phyloP scores from a whole-genome alignment of 2,888 invertebrate genomes.

The Melinaea menophilus region DNA sequence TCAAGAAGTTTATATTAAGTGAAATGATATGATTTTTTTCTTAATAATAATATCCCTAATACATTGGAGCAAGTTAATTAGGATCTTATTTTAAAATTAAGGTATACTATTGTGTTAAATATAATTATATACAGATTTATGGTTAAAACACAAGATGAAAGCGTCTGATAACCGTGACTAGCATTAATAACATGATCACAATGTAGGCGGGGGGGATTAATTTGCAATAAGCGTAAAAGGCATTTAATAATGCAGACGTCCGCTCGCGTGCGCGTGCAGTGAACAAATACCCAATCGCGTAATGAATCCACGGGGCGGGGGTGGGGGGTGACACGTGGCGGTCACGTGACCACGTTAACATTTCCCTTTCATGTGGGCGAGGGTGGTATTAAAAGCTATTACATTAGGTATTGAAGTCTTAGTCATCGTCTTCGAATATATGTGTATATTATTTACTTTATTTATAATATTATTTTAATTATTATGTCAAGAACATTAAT shows the following conservation, averaged over 20 bases:
- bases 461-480: background rate
- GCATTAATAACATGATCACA: constrained; percentile 61
- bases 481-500: background rate
- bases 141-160: constrained; percentile 25
- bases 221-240: constrained; percentile 76
- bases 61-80: too few species aligned
- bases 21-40: too few species aligned
- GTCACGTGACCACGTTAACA: constrained; percentile 71
- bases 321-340: constrained; percentile 55
- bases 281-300: constrained; percentile 73
- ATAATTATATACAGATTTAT: constrained; percentile 20
- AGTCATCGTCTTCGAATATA: constrained; percentile 24
- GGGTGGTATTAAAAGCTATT: constrained; percentile 47
- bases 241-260: constrained; percentile 78
- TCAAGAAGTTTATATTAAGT: too few species aligned
- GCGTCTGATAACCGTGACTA: constrained; percentile 43
- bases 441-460: constrained; percentile 9
- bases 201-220: constrained; percentile 54
- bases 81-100: too few species aligned
- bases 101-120: background rate
- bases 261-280: constrained; percentile 61
- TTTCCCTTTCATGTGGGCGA: constrained; percentile 48
- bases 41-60: too few species aligned
- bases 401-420: constrained; percentile 47
- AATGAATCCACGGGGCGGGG: constrained; percentile 58